Evolutionary conservation across 2,113 vertebrate species (phyloP).

Genomic region (Probosciger aterrimus): DNA sequence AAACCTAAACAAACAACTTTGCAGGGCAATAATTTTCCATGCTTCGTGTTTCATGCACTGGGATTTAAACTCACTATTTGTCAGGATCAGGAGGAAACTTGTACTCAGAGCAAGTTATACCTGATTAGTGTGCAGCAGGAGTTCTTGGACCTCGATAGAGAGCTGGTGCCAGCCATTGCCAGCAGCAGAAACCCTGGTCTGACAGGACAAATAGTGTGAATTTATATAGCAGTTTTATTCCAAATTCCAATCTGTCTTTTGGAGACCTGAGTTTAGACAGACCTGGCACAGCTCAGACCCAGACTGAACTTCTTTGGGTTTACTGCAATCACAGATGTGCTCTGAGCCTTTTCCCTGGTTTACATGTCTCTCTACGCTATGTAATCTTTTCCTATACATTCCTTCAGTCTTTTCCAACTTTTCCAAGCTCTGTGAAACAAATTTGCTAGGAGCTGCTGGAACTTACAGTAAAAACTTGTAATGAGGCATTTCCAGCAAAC

Average conservation of each 20-base stretch:
- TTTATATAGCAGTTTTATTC: background rate
- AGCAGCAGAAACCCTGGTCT: background rate
- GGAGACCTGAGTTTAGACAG: background rate
- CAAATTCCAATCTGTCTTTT: background rate
- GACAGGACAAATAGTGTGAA: background rate
- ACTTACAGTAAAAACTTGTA: background rate
- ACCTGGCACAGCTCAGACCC: background rate
- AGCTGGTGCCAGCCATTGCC: background rate
- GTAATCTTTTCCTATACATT: conserved; percentile 25
- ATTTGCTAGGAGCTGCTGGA: conserved; percentile 24
- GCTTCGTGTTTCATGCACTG: background rate
- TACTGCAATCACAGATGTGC: conserved; percentile 29
- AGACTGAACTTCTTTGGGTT: background rate
- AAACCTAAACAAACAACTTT: fast-evolving
- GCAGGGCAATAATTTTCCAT: background rate
- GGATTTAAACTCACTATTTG: background rate
- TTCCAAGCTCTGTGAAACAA: background rate
- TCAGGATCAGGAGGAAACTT: background rate
- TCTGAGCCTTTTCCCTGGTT: conserved; percentile 18
- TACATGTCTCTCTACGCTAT: background rate
- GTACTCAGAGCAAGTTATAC: fast-evolving
- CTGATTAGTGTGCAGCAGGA: background rate
- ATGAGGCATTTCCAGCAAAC: background rate
- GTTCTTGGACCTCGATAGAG: background rate
- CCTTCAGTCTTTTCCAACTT: conserved; percentile 35